Percentiles rank a stretch among this genome's conserved stretches.
These are phyloP conservation scores for Neoniphon sammara DNA, from an alignment of 2,797 vertebrate genomes.

Conservation along the genomic window DNA sequence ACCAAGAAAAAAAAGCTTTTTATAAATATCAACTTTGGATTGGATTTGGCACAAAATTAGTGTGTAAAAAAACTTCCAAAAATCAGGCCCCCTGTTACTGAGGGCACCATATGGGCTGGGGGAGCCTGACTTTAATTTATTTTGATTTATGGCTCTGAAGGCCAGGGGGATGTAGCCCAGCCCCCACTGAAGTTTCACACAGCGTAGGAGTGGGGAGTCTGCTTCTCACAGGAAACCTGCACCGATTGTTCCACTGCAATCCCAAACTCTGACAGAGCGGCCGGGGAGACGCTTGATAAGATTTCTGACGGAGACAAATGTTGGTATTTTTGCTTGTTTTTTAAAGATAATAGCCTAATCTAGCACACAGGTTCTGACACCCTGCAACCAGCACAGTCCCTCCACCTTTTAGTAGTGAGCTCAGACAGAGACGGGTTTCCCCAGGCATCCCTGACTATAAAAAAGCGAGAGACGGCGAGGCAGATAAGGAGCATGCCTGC, in stretches of 20 bases:
- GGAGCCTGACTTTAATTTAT: slow-evolving; percentile 69
- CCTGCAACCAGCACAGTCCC: slow-evolving; percentile 14
- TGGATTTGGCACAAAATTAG: neutral
- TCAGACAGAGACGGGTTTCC: neutral
- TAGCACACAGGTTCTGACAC: slow-evolving; percentile 14
- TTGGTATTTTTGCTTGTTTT: slow-evolving; percentile 5
- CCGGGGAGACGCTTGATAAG: slow-evolving; percentile 44
- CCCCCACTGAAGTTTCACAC: slow-evolving; percentile 3
- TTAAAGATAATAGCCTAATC: slow-evolving; percentile 46
- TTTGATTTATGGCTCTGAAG: slow-evolving; percentile 71
- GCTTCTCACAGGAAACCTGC: slow-evolving; percentile 55
- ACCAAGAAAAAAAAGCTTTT: too few species aligned
- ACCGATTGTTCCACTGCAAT: slow-evolving; percentile 28
- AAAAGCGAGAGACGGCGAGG: slow-evolving; percentile 7
- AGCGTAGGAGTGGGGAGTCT: slow-evolving; percentile 41
- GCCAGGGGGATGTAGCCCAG: slow-evolving; percentile 35
- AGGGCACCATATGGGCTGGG: slow-evolving; percentile 56
- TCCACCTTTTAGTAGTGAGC: slow-evolving; percentile 23
- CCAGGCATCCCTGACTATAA: slow-evolving; percentile 18
- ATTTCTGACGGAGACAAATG: slow-evolving; percentile 19
- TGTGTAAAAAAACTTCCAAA: neutral
- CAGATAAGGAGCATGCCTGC: slow-evolving; percentile 57
- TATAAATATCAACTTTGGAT: neutral
- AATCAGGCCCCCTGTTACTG: slow-evolving; percentile 26
- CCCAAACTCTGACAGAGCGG: slow-evolving; percentile 30